Conservation (phyloP, 2,113 vertebrate genomes). For the Cephalopterus ornatus region DNA sequence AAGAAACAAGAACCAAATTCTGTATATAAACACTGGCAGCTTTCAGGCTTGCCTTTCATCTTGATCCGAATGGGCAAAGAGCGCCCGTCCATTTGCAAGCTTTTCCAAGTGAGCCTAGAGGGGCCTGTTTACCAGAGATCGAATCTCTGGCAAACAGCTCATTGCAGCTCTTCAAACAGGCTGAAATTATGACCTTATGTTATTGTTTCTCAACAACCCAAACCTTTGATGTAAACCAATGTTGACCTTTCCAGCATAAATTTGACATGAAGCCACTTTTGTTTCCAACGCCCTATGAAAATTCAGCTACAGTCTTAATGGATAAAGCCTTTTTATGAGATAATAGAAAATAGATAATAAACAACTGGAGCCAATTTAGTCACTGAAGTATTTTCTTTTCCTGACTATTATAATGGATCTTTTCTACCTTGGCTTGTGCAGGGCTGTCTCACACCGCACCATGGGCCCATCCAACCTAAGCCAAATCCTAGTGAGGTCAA, state of each 20-base stretch:
- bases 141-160: slow-evolving; percentile 70
- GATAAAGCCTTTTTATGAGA: slow-evolving; percentile 13
- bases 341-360: slow-evolving; percentile 65
- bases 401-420: background rate
- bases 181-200: slow-evolving; percentile 68
- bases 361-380: slow-evolving; percentile 50
- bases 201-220: slow-evolving; percentile 70
- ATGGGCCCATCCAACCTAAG: background rate
- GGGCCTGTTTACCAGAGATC: slow-evolving; percentile 67
- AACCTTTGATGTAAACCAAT: slow-evolving; percentile 66
- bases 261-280: slow-evolving; percentile 67
- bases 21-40: slow-evolving; percentile 54
- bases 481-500: background rate
- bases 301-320: slow-evolving; percentile 13
- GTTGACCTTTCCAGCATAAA: slow-evolving; percentile 59
- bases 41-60: slow-evolving; percentile 53
- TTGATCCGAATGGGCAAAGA: slow-evolving; percentile 46
- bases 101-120: slow-evolving; percentile 67
- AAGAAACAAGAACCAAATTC: background rate
- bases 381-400: slow-evolving; percentile 18
- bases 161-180: slow-evolving; percentile 68
- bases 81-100: slow-evolving; percentile 28
- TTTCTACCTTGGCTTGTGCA: background rate
- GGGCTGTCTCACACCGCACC: background rate
- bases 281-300: slow-evolving; percentile 54